A percentile compares a stretch with the other conserved stretches of the same genome.
phyloP scores from a whole-genome alignment of 2,888 invertebrate species.

The Amphimallon solstitiale region DNA sequence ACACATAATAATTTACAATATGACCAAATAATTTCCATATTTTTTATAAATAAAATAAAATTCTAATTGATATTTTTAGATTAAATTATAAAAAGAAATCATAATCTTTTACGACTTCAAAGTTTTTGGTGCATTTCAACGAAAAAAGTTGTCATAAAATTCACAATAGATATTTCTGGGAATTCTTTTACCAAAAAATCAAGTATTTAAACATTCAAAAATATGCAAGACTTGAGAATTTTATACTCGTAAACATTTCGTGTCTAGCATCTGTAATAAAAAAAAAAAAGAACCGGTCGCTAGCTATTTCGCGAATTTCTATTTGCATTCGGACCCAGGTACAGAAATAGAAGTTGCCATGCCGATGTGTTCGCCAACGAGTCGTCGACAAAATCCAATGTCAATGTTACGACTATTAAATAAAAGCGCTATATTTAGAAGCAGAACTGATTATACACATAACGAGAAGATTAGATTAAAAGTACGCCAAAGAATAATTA shows the following conservation, averaged over 20 bases:
- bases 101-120: too few species aligned
- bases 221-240: too few species aligned
- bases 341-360: slow-evolving; percentile 26
- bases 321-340: slow-evolving; percentile 2
- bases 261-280: not conserved
- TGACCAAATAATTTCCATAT: too few species aligned
- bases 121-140: too few species aligned
- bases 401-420: slow-evolving; percentile 11
- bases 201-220: too few species aligned
- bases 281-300: not conserved
- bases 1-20: too few species aligned
- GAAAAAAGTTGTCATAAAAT: too few species aligned
- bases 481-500: slow-evolving; percentile 12
- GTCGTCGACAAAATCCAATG: slow-evolving; percentile 9
- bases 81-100: too few species aligned
- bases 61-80: too few species aligned
- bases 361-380: slow-evolving; percentile 2
- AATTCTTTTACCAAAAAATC: too few species aligned
- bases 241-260: not conserved
- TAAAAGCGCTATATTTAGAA: slow-evolving; percentile 14
- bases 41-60: too few species aligned
- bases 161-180: too few species aligned
- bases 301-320: slow-evolving; percentile 16
- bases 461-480: slow-evolving; percentile 21
- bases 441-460: slow-evolving; percentile 9